Percentiles rank a stretch among this genome's conserved stretches.
phyloP scores from a whole-genome alignment of 1,140 invertebrate species.

The Sarcophaga bullata region DNA sequence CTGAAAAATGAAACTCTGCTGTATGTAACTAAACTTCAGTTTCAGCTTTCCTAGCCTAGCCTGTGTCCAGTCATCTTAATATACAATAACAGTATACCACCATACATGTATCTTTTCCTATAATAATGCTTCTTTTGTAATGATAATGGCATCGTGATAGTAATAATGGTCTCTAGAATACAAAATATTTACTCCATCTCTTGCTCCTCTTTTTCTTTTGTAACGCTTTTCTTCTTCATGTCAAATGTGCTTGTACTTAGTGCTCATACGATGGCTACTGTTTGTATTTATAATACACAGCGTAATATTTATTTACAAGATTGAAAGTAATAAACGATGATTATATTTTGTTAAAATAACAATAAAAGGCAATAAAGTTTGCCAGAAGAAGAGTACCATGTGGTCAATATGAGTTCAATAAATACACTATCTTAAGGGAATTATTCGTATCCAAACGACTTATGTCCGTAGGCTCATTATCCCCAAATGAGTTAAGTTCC shows the following conservation, averaged over 20 bases:
- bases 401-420: too few species aligned
- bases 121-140: not conserved
- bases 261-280: not conserved
- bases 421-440: too few species aligned
- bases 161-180: not conserved
- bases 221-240: not conserved
- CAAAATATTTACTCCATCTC: too few species aligned
- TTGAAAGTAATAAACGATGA: not conserved
- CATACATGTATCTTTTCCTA: not conserved
- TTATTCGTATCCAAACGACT: too few species aligned
- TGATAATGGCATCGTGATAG: conserved; percentile 6
- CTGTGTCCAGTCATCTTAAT: too few species aligned
- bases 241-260: not conserved
- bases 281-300: not conserved
- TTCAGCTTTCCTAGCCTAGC: too few species aligned
- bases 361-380: not conserved
- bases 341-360: conserved; percentile 7
- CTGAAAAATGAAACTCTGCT: too few species aligned
- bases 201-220: not conserved
- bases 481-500: too few species aligned
- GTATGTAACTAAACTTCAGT: too few species aligned
- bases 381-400: not conserved
- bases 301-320: not conserved
- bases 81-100: too few species aligned
- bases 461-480: too few species aligned